Base-by-base conservation (phyloP, 2,113 vertebrate species). In the Micronycteris hirsuta region DNA sequence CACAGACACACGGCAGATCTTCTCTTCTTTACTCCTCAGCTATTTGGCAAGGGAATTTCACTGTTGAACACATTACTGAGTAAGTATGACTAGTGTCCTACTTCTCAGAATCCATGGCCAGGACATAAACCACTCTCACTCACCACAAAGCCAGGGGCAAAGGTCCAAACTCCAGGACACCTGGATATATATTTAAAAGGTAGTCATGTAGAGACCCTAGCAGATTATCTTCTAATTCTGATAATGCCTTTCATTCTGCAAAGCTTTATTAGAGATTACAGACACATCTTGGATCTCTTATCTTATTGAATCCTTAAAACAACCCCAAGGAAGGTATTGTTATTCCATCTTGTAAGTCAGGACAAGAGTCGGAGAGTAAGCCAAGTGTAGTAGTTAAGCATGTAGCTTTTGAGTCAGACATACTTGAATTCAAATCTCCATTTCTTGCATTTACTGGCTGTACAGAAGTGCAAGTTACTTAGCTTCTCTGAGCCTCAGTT, bases 71-170 rank as follows among this genome's bases (percentile, higher is more conserved):
- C 6, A 58, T 58, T 58, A 38, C 45, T 16, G 28, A 58, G 41
- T 77, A 77, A 63, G 6, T 3, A 85, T 49, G 80, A 80, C 17
- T 3, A 58, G 19, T 28, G 65, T 81, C 78, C 61, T 58, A 45
- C 49, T 84, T 92, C 73, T 89, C 31, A 84, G n/a, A 74, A 84
- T 63, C 83, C 68, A 41, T 31, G 58, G 4, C 10, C 31, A 24
- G 11, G 20, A 89, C 36, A 63, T 26, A 74, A 97, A 43, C 56
- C 83, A 54, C 45, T 56, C 77, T 89, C 31, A 20, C 24, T 80
- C 33, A 10, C 24, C 56, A 89, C 58, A 95, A 97, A 88, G 31
- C n/a, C 65, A 54, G 77, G 86, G 88, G 43, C 80, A 76, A 97
- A 82, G 9, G 38, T 38, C 5, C 28, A 68, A 63, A 92, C 14